A percentile compares a stretch with the other conserved stretches of the same genome.
Evolutionary conservation across 2,888 invertebrate species (phyloP).

Genomic region (Tetranychus piercei): DNA sequence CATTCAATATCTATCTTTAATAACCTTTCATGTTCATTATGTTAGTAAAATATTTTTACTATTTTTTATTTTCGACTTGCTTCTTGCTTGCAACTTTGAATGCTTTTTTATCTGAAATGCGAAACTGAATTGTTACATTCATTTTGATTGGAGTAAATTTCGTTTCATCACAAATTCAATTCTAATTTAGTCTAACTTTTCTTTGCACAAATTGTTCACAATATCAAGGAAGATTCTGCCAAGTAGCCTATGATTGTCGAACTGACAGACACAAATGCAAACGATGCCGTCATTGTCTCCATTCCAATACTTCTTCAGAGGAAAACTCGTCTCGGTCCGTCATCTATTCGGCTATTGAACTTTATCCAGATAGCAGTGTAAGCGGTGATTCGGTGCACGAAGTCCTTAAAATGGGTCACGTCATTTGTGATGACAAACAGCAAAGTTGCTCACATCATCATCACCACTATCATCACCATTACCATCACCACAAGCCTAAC

Average conservation of each 20-base stretch:
- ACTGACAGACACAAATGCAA: background rate
- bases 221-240: background rate
- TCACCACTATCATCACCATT: no score
- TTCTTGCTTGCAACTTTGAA: no score
- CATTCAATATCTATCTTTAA: no score
- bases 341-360: constrained; percentile 10
- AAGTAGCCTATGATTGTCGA: background rate
- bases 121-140: no score
- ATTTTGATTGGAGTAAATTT: no score
- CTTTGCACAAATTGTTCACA: no score
- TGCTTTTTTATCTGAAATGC: no score
- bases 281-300: background rate
- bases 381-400: constrained; percentile 9
- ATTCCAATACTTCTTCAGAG: background rate
- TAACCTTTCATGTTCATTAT: no score
- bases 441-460: background rate
- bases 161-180: no score
- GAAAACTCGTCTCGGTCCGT: background rate
- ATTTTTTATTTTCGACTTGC: no score
- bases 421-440: background rate
- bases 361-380: constrained; percentile 5
- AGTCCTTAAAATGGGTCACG: background rate
- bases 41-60: no score
- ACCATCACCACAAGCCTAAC: background rate
- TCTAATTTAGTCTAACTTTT: no score